Conservation (phyloP, 2,888 invertebrate genomes). For the Apotomis turbidana region DNA sequence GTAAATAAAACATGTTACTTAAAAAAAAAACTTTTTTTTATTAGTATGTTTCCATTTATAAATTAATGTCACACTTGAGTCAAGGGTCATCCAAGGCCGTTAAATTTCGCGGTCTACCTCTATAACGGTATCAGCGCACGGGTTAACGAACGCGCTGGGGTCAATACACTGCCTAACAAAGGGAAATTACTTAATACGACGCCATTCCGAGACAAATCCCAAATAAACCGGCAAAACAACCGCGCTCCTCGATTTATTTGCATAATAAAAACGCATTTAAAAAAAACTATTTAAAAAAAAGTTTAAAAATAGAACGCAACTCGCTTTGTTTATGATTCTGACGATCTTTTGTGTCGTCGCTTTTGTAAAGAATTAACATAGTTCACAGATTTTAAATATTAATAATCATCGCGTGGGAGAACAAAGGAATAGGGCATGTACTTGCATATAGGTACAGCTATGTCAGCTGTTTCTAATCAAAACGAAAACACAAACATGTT, state of each 20-base stretch:
- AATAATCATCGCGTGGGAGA: slow-evolving; percentile 47
- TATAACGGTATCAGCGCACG: slow-evolving; percentile 60
- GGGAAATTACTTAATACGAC: slow-evolving; percentile 47
- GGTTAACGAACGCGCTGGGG: slow-evolving; percentile 64
- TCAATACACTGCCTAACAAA: slow-evolving; percentile 66
- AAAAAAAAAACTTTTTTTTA: neutral
- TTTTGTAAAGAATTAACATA: slow-evolving; percentile 1
- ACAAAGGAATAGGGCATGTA: slow-evolving; percentile 66
- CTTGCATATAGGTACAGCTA: slow-evolving; percentile 47
- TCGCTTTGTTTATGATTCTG: slow-evolving; percentile 48
- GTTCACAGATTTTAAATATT: slow-evolving; percentile 21
- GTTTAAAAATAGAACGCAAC: slow-evolving; percentile 58
- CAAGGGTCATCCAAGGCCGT: slow-evolving; percentile 48
- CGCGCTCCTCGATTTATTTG: slow-evolving; percentile 43
- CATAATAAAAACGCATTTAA: slow-evolving; percentile 45
- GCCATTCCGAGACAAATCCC: slow-evolving; percentile 46
- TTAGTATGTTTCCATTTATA: slow-evolving; percentile 4
- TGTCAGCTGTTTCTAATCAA: slow-evolving; percentile 86
- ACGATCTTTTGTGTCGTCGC: slow-evolving; percentile 25
- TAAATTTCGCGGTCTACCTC: slow-evolving; percentile 51
- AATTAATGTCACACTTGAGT: slow-evolving; percentile 32
- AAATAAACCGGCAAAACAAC: slow-evolving; percentile 47
- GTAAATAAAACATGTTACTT: neutral
- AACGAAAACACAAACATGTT: slow-evolving; percentile 76
- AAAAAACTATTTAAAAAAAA: slow-evolving; percentile 46